Evolutionary conservation across 2,113 vertebrate genomes (phyloP).

Genomic region (Turnix velox): DNA sequence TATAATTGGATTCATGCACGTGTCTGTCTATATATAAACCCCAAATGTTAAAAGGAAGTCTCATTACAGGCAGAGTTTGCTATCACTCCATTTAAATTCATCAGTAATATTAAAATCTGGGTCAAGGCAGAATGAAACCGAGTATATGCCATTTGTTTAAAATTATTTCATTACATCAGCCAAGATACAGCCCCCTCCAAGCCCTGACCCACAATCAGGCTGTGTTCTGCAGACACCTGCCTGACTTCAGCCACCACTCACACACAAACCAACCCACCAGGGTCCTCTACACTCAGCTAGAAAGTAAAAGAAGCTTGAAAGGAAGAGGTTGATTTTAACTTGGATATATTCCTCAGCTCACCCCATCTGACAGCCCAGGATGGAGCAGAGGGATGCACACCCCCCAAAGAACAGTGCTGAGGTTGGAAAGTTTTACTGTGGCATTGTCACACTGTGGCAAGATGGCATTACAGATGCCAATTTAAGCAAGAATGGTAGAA

Average conservation of each 20-base stretch:
- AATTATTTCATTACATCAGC: background rate
- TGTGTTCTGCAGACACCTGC: background rate
- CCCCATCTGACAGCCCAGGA: background rate
- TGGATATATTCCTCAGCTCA: background rate
- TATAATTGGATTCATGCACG: background rate
- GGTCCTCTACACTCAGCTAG: background rate
- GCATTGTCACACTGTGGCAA: background rate
- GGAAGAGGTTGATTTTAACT: background rate
- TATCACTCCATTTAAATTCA: background rate
- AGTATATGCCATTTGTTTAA: background rate
- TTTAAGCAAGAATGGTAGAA: background rate
- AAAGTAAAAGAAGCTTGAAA: background rate
- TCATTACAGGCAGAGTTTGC: background rate
- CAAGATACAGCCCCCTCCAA: background rate
- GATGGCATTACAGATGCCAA: background rate
- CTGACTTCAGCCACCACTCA: background rate
- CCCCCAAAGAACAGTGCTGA: rapidly evolving
- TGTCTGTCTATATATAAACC: background rate
- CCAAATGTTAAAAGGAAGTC: background rate
- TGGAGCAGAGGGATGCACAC: background rate
- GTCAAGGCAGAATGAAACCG: background rate
- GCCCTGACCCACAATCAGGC: background rate
- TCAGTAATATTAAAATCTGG: background rate
- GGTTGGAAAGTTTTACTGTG: background rate
- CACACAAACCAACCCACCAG: background rate